Base-by-base conservation (phyloP, 2,113 vertebrate genomes). In the Tympanuchus pallidicinctus region DNA sequence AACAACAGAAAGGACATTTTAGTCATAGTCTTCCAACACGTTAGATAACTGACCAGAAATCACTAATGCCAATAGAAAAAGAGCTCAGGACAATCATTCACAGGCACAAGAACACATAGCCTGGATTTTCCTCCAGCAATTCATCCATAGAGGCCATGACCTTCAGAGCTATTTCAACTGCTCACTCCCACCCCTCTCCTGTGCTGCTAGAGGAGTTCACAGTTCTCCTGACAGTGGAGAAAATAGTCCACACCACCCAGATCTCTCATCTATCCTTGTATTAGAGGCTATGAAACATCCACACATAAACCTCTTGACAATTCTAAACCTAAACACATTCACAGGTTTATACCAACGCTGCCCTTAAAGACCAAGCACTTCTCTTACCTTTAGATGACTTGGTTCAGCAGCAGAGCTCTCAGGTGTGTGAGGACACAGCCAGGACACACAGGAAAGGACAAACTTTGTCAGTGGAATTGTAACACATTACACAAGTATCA, bases 381-480 rank as follows among this genome's bases (percentile, higher is more conserved):
- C 2, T 67, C 90, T 75, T 89, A 79, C 82, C 88, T 94, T 75
- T 10, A 5, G 7, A 15, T 64, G 69, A 8, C 48, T 56, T 11
- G 1, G 10, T 45, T 74, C 50, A 59, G 34, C 40, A 78, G 15
- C 61, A 63, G 74, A 84, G 19, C 50, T 32, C 57, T 18, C n/a
- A 11, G 42, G 36, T 72, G 21, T 1, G 0, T 0, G 0, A 21
- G 24, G 18, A 22, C n/a, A 27, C 0, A 0, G 11, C 36, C 50
- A 27, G 8, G 24, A 42, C 11, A 16, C n/a, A 14, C 0, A 34
- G 25, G 38, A 32, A 20, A 73, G 34, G 28, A 38, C 34, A 65
- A 43, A 50, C 59, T 43, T 65, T 50, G 5, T 21, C 13, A 3
- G 15, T 0, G 1, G 42, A 48, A 13, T 0, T 10, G 6, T 13